Base-by-base conservation (phyloP, 2,888 invertebrate genomes). In the Didymodactylos carnosus region DNA sequence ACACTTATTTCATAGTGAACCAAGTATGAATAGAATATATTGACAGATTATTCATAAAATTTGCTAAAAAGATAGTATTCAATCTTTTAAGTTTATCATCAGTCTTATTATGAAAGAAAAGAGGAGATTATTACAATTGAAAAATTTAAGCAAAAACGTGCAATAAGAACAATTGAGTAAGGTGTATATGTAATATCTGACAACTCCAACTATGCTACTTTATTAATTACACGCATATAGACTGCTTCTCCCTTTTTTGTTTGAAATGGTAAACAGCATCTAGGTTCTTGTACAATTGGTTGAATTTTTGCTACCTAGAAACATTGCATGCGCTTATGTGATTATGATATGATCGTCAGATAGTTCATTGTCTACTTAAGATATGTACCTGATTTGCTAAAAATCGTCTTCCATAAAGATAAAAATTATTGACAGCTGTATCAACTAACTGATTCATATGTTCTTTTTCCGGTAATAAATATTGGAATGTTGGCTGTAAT, bases 381-480 rank as follows among this genome's bases (percentile, higher is more conserved):
- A 43, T 46, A 6, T 46, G 16, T 81, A 92, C 91, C 81, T 90
- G 89, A 78, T 90, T 90, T 27, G 91, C 91, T 79, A 94, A 91
- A 79, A 91, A 92, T 80, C 91, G 90, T 77, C 94, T 87, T 2
- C 94, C 94, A 82, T 94, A 93, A 39, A 90, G 88, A 81, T 94
- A 94, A 0, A 92, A 93, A 83, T 94, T 92, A 79, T 92, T 91
- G 19, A 94, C 49, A 11, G 39, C 71, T 13, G 46, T 39, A 39
- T 93, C 92, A 53, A 94, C 87, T 0, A 83, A 80, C n/a, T 80
- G 79, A 53, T 81, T 80, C 75, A 92, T 90, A 71, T 89, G 89
- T 79, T 90, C 89, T 87, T 89, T 88, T 75, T 90, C 89, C 0
- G 95, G 94, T 73, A 94, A 85, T 80, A 91, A 87, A 79, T 89